A percentile compares a stretch with the other conserved stretches of the same genome.
These are phyloP conservation scores for Eulemur coronatus DNA, from an alignment of 2,797 vertebrate genomes.

Conservation along the genomic window DNA sequence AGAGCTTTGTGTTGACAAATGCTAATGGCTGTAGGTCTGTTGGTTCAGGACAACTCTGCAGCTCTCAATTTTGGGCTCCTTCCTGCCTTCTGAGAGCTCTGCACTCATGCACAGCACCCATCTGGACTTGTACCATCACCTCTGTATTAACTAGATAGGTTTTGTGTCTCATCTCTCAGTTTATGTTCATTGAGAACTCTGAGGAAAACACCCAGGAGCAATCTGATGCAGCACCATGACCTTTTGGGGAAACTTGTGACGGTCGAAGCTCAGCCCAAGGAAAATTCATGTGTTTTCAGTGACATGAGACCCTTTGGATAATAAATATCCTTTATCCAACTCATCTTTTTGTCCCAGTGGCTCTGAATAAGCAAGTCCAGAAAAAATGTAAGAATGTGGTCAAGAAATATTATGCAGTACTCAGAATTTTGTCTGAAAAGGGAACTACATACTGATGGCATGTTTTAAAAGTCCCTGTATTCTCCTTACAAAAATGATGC, in stretches of 20 bases:
- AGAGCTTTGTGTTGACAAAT: neutral
- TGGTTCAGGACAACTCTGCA: neutral
- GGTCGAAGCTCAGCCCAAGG: neutral
- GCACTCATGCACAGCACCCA: neutral
- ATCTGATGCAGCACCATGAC: neutral
- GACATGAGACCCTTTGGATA: neutral
- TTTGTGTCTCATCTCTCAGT: neutral
- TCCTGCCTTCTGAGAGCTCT: neutral
- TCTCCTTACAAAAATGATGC: neutral
- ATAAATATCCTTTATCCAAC: neutral
- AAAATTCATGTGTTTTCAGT: neutral
- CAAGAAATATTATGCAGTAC: neutral
- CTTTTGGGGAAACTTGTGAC: neutral
- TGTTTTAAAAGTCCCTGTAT: neutral
- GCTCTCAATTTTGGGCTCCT: rapidly evolving
- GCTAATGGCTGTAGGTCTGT: neutral
- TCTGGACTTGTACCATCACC: neutral
- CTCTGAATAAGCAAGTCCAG: neutral
- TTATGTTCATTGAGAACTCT: neutral
- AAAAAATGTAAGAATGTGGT: neutral
- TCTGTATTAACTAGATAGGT: neutral
- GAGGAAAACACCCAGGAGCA: neutral
- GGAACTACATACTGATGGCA: neutral
- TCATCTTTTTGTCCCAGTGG: conserved; percentile 10
- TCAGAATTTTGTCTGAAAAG: conserved; percentile 13